Evolutionary conservation across 2,113 vertebrate species (phyloP).

Genomic region (Polyodon spathula): DNA sequence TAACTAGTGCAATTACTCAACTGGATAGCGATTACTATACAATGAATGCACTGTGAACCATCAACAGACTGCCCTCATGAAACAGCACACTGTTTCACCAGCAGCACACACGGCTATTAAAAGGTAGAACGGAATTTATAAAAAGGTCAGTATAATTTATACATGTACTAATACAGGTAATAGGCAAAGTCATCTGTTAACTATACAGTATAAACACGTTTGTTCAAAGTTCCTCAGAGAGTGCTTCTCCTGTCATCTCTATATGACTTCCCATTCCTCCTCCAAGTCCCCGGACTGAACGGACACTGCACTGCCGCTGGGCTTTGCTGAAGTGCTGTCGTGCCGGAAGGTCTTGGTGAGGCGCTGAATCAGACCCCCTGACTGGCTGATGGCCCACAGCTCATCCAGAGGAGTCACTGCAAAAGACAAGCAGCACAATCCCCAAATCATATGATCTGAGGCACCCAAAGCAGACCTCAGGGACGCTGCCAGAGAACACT

Average conservation of each 20-base stretch:
- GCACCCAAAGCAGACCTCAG: too few species aligned
- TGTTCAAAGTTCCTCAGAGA: too few species aligned
- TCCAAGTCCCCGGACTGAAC: slow-evolving; percentile 72
- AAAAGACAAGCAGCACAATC: slow-evolving; percentile 26
- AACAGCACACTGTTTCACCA: not conserved
- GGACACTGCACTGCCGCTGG: slow-evolving; percentile 32
- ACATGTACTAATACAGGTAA: not conserved
- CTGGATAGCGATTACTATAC: too few species aligned
- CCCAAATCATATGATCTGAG: too few species aligned
- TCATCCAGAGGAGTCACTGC: slow-evolving; percentile 81
- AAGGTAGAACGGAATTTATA: slow-evolving; percentile 24
- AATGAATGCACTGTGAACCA: too few species aligned
- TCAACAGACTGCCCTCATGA: too few species aligned
- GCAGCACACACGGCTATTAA: slow-evolving; percentile 18
- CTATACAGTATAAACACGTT: too few species aligned
- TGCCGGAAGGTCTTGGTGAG: slow-evolving; percentile 86
- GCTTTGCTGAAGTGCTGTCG: slow-evolving; percentile 38
- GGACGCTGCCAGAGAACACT: too few species aligned
- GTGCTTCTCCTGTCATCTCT: too few species aligned
- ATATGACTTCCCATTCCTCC: slow-evolving; percentile 96
- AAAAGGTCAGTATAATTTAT: slow-evolving; percentile 7
- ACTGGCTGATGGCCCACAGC: slow-evolving; percentile 74
- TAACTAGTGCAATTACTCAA: too few species aligned
- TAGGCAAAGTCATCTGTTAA: too few species aligned
- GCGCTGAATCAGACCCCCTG: slow-evolving; percentile 74